These are phyloP conservation scores for Catharus bicknelli DNA, from an alignment of 2,113 vertebrate species.

Conservation along the genomic window DNA sequence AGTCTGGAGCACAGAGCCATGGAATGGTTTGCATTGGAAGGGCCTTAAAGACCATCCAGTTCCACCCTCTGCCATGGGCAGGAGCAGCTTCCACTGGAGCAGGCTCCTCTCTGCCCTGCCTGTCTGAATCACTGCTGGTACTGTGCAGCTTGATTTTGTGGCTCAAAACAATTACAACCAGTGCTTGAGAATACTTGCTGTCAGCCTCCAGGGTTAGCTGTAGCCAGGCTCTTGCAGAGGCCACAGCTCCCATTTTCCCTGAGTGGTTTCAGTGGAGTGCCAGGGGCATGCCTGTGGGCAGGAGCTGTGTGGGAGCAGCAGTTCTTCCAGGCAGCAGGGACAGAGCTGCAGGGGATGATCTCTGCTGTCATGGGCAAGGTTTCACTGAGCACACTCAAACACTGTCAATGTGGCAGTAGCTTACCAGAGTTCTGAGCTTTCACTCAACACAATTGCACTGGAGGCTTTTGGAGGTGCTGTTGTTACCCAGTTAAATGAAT, in stretches of 20 bases:
- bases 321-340: background rate
- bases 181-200: background rate
- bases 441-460: background rate
- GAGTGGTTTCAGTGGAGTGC: background rate
- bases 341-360: background rate
- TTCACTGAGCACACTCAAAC: background rate
- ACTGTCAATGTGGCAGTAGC: background rate
- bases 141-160: background rate
- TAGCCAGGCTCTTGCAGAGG: background rate
- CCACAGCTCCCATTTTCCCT: background rate
- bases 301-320: background rate
- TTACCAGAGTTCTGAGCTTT: background rate
- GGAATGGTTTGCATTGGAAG: background rate
- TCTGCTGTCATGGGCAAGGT: background rate
- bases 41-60: background rate
- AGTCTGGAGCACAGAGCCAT: background rate
- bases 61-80: background rate
- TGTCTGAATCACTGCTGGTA: background rate
- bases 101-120: background rate
- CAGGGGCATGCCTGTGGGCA: rapidly evolving
- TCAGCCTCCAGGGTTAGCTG: background rate
- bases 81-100: background rate
- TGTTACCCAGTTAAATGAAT: background rate
- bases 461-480: background rate
- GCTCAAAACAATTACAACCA: background rate